A percentile compares a stretch with the other conserved stretches of the same genome.
These are phyloP conservation scores for Misgurnus mizolepis DNA, from an alignment of 2,113 vertebrate genomes.

Conservation along the genomic window DNA sequence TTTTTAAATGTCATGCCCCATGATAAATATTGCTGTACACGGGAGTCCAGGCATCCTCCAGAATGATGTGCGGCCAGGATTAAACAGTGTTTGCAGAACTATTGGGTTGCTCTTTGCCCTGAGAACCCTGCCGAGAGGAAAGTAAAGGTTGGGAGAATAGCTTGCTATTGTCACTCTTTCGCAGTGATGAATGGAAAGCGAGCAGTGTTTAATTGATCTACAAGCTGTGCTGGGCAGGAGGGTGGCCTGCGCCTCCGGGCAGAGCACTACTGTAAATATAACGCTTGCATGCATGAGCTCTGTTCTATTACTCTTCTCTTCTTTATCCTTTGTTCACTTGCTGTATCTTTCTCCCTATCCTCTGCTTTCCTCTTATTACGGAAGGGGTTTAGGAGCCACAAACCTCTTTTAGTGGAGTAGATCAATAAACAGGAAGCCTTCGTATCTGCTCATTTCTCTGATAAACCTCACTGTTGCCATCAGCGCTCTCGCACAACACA, in stretches of 20 bases:
- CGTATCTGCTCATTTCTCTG: conserved; percentile 38
- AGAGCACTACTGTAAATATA: conserved; percentile 12
- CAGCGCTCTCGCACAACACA: neutral
- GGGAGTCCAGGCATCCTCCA: conserved; percentile 1
- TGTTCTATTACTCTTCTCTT: neutral
- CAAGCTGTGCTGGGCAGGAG: conserved; percentile 47
- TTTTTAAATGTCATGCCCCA: conserved; percentile 18
- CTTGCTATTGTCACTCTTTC: conserved; percentile 15
- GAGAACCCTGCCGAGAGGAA: conserved; percentile 6
- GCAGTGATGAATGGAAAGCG: conserved; percentile 23
- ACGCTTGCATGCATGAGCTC: neutral
- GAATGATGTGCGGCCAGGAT: conserved; percentile 35
- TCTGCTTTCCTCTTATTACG: conserved; percentile 10
- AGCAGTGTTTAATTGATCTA: conserved; percentile 46
- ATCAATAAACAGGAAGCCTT: conserved; percentile 38
- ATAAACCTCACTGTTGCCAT: conserved; percentile 10
- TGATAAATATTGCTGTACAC: neutral
- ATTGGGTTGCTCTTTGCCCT: conserved; percentile 16
- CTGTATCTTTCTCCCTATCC: neutral
- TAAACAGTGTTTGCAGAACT: conserved; percentile 47
- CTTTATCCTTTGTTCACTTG: neutral
- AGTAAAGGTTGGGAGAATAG: neutral
- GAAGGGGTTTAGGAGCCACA: conserved; percentile 4
- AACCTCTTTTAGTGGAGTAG: conserved; percentile 23
- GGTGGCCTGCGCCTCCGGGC: conserved; percentile 36